Evolutionary conservation across 2,888 invertebrate species (phyloP).

Genomic region (Lasius platythorax): DNA sequence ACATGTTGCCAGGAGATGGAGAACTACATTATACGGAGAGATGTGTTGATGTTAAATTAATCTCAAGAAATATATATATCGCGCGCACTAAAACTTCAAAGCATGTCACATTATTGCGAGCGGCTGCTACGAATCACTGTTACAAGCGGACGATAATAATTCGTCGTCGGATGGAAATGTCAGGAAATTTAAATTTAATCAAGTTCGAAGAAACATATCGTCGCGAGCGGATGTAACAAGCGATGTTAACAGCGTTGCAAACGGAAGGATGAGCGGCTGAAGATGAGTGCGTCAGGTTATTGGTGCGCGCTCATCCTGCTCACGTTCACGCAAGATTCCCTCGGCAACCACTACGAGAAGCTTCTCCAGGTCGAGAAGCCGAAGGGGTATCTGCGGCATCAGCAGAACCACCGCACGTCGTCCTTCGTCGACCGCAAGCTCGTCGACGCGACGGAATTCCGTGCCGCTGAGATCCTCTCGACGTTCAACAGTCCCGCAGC

Average conservation of each 20-base stretch:
- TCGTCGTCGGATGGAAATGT: constrained; percentile 8
- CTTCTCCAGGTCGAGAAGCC: constrained; percentile 74
- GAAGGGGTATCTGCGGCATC: constrained; percentile 80
- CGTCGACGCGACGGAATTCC: constrained; percentile 57
- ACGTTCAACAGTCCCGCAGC: neutral
- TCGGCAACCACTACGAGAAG: constrained; percentile 53
- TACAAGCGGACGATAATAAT: neutral
- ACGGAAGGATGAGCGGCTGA: constrained; percentile 51
- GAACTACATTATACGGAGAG: neutral
- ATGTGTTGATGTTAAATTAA: neutral
- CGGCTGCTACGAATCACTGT: neutral
- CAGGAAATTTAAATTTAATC: constrained; percentile 28
- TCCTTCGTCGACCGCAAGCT: constrained; percentile 81
- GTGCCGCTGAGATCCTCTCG: constrained; percentile 46
- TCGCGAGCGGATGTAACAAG: constrained; percentile 14
- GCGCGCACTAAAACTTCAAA: neutral
- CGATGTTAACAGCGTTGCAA: constrained; percentile 11
- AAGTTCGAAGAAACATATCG: neutral
- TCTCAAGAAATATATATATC: constrained; percentile 22
- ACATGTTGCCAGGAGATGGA: neutral
- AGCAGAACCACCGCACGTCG: constrained; percentile 80
- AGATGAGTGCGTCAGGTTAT: constrained; percentile 68
- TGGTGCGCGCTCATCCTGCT: constrained; percentile 65
- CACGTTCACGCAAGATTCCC: constrained; percentile 59
- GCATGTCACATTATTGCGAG: constrained; percentile 5